These are phyloP conservation scores for Euphydryas editha DNA, from an alignment of 2,888 invertebrate genomes.

Conservation along the genomic window DNA sequence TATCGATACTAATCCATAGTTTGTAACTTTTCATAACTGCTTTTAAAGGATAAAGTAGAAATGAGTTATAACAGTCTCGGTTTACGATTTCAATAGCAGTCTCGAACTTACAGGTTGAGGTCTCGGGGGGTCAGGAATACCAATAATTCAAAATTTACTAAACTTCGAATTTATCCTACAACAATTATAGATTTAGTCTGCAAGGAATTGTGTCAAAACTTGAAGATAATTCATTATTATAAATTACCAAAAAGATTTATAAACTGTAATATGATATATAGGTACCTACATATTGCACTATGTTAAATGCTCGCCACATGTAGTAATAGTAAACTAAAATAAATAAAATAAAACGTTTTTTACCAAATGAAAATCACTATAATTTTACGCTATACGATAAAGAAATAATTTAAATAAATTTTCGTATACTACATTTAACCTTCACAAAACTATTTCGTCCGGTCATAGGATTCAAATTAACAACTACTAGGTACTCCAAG, in stretches of 20 bases:
- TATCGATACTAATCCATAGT: constrained; percentile 15
- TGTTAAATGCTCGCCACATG: too few relatives aligned
- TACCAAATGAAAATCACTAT: too few relatives aligned
- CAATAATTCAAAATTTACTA: not conserved
- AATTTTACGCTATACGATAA: too few relatives aligned
- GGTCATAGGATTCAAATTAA: constrained; percentile 3
- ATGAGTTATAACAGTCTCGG: constrained; percentile 7
- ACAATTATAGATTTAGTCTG: not conserved
- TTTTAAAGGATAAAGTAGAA: constrained; percentile 17
- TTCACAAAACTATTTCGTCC: not conserved
- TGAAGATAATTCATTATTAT: not conserved
- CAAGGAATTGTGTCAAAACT: not conserved
- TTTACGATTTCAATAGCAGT: constrained; percentile 2
- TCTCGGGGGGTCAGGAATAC: constrained; percentile 8
- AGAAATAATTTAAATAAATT: not conserved
- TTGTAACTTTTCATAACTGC: constrained; percentile 14
- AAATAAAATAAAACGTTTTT: too few relatives aligned
- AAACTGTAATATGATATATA: not conserved
- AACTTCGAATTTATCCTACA: constrained; percentile 7
- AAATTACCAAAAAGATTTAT: not conserved
- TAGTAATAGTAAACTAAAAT: too few relatives aligned
- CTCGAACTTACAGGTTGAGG: constrained; percentile 8
- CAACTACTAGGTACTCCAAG: constrained; percentile 21
- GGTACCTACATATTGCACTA: not conserved
- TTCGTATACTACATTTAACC: not conserved